A percentile compares a stretch with the other conserved stretches of the same genome.
phyloP scores from a whole-genome alignment of 2,797 vertebrate genomes.

The Helarctos malayanus region DNA sequence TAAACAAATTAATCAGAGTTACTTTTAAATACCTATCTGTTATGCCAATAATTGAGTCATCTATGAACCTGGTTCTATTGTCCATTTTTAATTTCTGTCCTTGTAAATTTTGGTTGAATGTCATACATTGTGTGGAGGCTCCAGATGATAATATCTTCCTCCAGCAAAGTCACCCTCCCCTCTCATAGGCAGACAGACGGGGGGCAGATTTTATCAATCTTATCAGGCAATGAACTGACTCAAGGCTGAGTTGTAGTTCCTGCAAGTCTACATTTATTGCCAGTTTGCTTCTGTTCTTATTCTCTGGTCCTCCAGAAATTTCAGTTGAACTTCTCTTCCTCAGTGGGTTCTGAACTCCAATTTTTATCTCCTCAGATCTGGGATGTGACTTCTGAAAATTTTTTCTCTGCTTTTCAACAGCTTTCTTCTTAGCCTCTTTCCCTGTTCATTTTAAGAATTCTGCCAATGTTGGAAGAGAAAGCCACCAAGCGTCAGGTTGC shows the following conservation, averaged over 20 bases:
- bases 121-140: neutral
- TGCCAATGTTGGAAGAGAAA: neutral
- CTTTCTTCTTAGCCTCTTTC: neutral
- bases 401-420: neutral
- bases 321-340: neutral
- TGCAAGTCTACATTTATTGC: neutral
- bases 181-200: neutral
- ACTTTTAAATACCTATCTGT: neutral
- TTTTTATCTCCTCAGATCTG: neutral
- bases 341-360: neutral
- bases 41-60: neutral
- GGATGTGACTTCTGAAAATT: neutral
- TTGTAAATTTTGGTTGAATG: constrained; percentile 13
- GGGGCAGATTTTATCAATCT: neutral
- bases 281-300: neutral
- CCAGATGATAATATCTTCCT: neutral
- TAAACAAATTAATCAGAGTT: neutral
- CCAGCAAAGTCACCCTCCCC: neutral
- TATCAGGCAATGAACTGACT: neutral
- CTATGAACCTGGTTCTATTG: neutral
- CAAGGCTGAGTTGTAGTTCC: neutral
- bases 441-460: neutral
- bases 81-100: neutral
- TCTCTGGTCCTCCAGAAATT: neutral
- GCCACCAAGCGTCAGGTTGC: neutral